Base-by-base conservation (phyloP, 2,888 invertebrate genomes). In the Boloria selene region DNA sequence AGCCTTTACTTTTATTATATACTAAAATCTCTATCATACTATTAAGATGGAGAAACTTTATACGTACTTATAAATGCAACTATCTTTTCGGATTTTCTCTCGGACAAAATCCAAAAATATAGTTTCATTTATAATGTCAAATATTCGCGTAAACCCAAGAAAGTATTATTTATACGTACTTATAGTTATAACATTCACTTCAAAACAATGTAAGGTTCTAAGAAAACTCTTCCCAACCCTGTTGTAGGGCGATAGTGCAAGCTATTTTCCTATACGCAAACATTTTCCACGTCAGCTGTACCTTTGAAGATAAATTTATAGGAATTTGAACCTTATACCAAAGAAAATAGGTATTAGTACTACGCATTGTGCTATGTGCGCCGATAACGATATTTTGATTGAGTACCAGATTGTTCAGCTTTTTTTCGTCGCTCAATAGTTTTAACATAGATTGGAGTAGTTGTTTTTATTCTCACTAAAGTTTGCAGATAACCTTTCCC, bases 211-310 rank as follows among this genome's bases (percentile, higher is more conserved):
- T 45, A 44, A 22, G 47, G 26, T 47, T 59, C 31, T 49, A 17
- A 59, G 47, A 31, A 49, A 59, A 49, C 49, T 49, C 49, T 49
- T 49, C 49, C 13, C 59, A 31, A 63, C 49, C 42, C 42, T 49
- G 26, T 55, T 53, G 53, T 63, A 26, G 61, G 60, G 56, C 54
- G 68, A 65, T 59, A 65, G 66, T 69, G 73, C 71, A 65, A 70
- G 74, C 77, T 78, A 78, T 81, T 81, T 79, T 75, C 72, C 73
- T 72, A 73, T 53, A 71, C 60, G 73, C 77, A 78, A 82, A 81
- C 80, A 80, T 82, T 81, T 78, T 74, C 74, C 65, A 65, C 67
- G 62, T 65, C 67, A 62, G 56, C 64, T 69, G 60, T 50, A 51
- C 55, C 45, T 56, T 47, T 45, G 31, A 53, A 45, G 45, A 17